Percentiles rank a stretch among this genome's conserved stretches.
phyloP scores from a whole-genome alignment of 2,888 invertebrate species.

The Pegoplata infirma region DNA sequence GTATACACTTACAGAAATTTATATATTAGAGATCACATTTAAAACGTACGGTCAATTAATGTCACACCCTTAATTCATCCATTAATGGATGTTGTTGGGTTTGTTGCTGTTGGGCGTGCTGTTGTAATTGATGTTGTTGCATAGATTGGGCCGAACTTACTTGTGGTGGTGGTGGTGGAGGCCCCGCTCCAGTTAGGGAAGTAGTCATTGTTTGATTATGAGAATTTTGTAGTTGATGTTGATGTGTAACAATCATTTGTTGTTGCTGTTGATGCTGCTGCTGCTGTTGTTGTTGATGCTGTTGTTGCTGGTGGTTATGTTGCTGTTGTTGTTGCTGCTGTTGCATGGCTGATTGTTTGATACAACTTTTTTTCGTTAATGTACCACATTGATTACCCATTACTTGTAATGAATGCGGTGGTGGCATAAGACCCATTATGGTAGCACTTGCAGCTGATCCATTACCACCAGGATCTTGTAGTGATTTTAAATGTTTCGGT shows the following conservation, averaged over 20 bases:
- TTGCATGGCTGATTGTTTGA: slow-evolving; percentile 75
- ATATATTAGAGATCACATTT: slow-evolving; percentile 77
- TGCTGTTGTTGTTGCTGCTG: slow-evolving; percentile 69
- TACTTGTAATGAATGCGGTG: slow-evolving; percentile 88
- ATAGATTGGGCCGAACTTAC: slow-evolving; percentile 60
- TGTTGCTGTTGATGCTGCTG: slow-evolving; percentile 59
- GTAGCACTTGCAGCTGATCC: slow-evolving; percentile 79
- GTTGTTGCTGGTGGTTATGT: slow-evolving; percentile 67
- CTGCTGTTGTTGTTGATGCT: slow-evolving; percentile 64
- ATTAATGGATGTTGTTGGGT: slow-evolving; percentile 80
- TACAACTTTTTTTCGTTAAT: slow-evolving; percentile 85
- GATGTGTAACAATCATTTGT: slow-evolving; percentile 65
- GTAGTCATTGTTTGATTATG: slow-evolving; percentile 79
- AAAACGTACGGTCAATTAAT: slow-evolving; percentile 79
- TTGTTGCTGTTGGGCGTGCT: slow-evolving; percentile 73
- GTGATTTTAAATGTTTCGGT: slow-evolving; percentile 82
- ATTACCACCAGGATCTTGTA: slow-evolving; percentile 77
- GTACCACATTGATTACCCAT: slow-evolving; percentile 85
- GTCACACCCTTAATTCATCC: slow-evolving; percentile 93
- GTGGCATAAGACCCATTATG: slow-evolving; percentile 81
- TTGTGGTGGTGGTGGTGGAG: slow-evolving; percentile 63
- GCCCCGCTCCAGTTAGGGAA: slow-evolving; percentile 79
- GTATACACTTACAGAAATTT: slow-evolving; percentile 59
- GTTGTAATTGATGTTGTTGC: slow-evolving; percentile 71
- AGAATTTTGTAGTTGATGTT: slow-evolving; percentile 75